Evolutionary conservation across 2,888 invertebrate genomes (phyloP).

Genomic region (Limenitis camilla): DNA sequence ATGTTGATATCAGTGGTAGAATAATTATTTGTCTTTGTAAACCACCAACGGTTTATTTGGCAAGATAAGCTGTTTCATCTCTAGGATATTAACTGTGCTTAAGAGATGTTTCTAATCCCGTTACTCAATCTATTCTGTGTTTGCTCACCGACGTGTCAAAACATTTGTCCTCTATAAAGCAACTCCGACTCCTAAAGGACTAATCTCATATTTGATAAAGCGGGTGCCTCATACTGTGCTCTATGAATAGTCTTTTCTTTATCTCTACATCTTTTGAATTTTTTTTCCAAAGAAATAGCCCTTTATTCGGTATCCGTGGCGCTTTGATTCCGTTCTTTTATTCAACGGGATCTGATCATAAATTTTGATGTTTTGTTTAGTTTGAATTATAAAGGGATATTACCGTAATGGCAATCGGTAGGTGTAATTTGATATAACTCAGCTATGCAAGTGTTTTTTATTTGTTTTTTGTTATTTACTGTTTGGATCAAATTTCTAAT

Average conservation of each 20-base stretch:
- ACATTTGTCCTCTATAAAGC: constrained; percentile 60
- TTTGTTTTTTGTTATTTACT: constrained; percentile 52
- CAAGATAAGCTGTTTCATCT: constrained; percentile 32
- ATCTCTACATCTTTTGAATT: constrained; percentile 58
- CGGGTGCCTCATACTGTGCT: constrained; percentile 59
- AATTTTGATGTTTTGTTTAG: constrained; percentile 68
- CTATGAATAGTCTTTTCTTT: constrained; percentile 63
- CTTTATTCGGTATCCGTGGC: constrained; percentile 61
- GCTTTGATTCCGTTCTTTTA: constrained; percentile 69
- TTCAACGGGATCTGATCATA: constrained; percentile 66
- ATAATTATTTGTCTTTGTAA: constrained; percentile 15
- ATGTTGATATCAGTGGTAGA: constrained; percentile 18
- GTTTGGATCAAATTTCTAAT: constrained; percentile 37
- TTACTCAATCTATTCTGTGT: constrained; percentile 43
- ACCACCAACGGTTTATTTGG: constrained; percentile 19
- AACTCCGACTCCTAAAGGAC: constrained; percentile 48
- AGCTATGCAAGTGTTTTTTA: constrained; percentile 51
- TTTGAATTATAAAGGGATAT: constrained; percentile 70
- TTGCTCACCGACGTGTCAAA: constrained; percentile 60
- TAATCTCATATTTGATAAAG: constrained; percentile 70
- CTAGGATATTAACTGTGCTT: constrained; percentile 36
- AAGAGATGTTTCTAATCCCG: constrained; percentile 48
- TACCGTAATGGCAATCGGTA: constrained; percentile 72
- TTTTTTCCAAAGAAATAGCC: constrained; percentile 47
- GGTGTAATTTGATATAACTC: constrained; percentile 68